Evolutionary conservation across 2,113 vertebrate species (phyloP).

Genomic region (Gobiocypris rarus): DNA sequence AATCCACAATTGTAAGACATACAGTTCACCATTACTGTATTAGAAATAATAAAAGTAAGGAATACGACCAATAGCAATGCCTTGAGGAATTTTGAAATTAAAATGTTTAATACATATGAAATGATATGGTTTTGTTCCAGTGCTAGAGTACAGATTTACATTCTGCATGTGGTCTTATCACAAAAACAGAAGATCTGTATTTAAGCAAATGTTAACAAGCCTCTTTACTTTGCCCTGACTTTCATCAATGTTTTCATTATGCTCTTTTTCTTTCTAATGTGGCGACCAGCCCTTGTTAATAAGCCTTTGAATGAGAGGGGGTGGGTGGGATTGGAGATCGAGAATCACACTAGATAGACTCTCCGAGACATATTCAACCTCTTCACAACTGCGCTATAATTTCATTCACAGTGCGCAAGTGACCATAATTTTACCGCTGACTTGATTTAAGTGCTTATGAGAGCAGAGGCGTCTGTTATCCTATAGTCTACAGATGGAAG

Average conservation of each 20-base stretch:
- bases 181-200: not conserved
- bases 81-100: not conserved
- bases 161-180: not conserved
- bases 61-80: not conserved
- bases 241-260: constrained; percentile 3
- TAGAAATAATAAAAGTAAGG: too few relatives aligned
- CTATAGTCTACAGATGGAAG: constrained; percentile 70
- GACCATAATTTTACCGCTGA: constrained; percentile 77
- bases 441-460: constrained; percentile 77
- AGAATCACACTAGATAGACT: constrained; percentile 72
- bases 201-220: constrained; percentile 31
- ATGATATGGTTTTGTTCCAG: not conserved
- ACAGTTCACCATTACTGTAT: too few relatives aligned
- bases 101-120: not conserved
- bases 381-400: constrained; percentile 72
- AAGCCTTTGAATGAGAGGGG: constrained; percentile 37
- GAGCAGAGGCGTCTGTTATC: constrained; percentile 69
- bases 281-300: constrained; percentile 32
- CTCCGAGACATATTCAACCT: constrained; percentile 62
- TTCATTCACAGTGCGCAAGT: constrained; percentile 69
- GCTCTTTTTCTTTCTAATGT: constrained; percentile 2
- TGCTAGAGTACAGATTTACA: not conserved
- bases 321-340: constrained; percentile 50
- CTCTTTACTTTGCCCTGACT: not conserved
- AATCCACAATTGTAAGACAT: not conserved